Evolutionary conservation across 2,888 invertebrate species (phyloP).

Genomic region (Plagodis dolabraria): DNA sequence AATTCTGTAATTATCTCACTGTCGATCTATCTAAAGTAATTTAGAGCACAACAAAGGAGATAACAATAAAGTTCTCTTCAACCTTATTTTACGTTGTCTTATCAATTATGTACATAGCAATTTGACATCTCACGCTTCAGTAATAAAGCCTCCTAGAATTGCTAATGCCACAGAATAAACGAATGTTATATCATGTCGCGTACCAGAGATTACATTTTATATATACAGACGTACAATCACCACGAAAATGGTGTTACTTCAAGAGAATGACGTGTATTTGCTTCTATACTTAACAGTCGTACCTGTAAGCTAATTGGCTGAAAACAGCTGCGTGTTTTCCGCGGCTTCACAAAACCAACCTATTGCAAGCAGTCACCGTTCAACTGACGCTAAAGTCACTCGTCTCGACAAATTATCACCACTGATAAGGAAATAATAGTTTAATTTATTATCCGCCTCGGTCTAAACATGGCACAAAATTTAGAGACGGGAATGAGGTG

Average conservation of each 20-base stretch:
- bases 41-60: no score
- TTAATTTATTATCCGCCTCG: conserved; percentile 9
- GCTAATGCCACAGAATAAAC: no score
- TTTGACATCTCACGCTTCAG: no score
- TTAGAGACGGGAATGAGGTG: conserved; percentile 89
- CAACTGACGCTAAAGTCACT: conserved; percentile 20
- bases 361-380: conserved; percentile 22
- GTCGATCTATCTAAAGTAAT: no score
- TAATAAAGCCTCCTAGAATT: no score
- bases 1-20: no score
- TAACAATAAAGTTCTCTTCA: no score
- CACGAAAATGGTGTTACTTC: conserved; percentile 6
- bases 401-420: conserved; percentile 15
- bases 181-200: no score
- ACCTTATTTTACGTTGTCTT: no score
- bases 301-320: conserved; percentile 54
- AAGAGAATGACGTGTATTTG: conserved; percentile 46
- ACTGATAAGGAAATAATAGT: conserved; percentile 14
- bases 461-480: conserved; percentile 60
- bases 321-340: conserved; percentile 49
- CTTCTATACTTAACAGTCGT: conserved; percentile 36
- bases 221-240: not conserved
- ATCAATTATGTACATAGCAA: no score
- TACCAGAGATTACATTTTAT: not conserved
- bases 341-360: conserved; percentile 17